Base-by-base conservation (phyloP, 2,113 vertebrate species). In the Danionella cerebrum region DNA sequence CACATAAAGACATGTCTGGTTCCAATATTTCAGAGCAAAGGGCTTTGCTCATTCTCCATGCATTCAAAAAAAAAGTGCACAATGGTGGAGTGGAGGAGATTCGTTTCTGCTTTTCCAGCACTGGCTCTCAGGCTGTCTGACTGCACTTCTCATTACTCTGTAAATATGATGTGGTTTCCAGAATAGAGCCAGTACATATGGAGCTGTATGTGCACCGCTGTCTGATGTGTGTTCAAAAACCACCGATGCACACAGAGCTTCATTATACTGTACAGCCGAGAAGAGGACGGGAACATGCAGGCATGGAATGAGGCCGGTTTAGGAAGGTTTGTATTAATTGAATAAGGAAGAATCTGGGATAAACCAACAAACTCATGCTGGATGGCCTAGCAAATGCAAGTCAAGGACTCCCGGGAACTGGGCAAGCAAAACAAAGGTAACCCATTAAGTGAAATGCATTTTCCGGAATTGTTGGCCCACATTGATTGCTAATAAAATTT, bases 111-210 rank as follows among this genome's bases (percentile, higher is more conserved):
- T 70, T 63, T 62, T 52, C n/a, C n/a, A n/a, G n/a, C n/a, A n/a
- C n/a, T n/a, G n/a, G n/a, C n/a, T n/a, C n/a, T n/a, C n/a, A 64
- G 70, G 69, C 70, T 72, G 74, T 73, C 57, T 75, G 75, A 75
- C 74, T 79, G 76, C 82, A 74, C 71, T 77, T 76, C 74, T 82
- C 79, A 82, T 80, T 53, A 47, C 65, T 29, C 59, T 80, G 74
- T 78, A 86, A 82, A 84, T 82, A 80, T 83, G 79, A 84, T 84
- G 82, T 83, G 82, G 79, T 82, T 80, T 82, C 75, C 76, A 59
- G 45, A 19, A 57, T 24, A 54, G 69, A 27, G 59, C 65, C 72
- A 68, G 78, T 75, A 73, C 80, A 82, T 78, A 80, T 78, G 73
- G 78, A 65, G 57, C 70, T 71, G 73, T 69, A 69, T 76, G 77